Evolutionary conservation across 1,140 invertebrate species (phyloP).

Genomic region (Orussus abietinus): DNA sequence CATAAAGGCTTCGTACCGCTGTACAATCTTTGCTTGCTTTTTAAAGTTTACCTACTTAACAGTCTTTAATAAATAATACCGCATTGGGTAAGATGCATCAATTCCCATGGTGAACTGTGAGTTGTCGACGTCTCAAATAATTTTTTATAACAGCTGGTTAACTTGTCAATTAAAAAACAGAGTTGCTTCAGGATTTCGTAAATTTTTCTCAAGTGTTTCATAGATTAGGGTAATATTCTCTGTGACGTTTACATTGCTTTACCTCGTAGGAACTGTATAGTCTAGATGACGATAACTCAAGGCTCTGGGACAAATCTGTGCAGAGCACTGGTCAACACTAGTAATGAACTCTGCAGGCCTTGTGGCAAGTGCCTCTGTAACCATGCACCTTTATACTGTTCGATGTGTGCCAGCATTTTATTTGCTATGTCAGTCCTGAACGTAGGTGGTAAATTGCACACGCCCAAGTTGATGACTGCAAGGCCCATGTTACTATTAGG

Average conservation of each 20-base stretch:
- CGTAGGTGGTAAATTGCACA: constrained; percentile 60
- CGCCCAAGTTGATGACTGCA: constrained; percentile 62
- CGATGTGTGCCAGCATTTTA: constrained; percentile 59
- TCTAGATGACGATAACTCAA: no score
- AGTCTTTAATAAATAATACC: constrained; percentile 23
- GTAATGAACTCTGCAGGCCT: constrained; percentile 56
- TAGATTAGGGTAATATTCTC: constrained; percentile 9
- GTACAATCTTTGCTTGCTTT: no score
- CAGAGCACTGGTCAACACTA: constrained; percentile 55
- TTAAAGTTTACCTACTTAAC: no score
- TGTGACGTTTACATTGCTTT: constrained; percentile 11
- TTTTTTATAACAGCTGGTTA: no score
- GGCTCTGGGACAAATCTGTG: constrained; percentile 56
- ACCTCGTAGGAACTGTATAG: no score
- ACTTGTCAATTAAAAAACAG: no score
- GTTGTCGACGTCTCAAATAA: no score
- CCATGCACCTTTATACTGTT: constrained; percentile 60
- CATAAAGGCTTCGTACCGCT: no score
- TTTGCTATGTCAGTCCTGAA: constrained; percentile 66
- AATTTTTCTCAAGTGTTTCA: constrained; percentile 2
- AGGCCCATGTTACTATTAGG: constrained; percentile 61
- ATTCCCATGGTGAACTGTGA: no score
- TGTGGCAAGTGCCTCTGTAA: constrained; percentile 55
- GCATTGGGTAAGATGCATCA: neutral
- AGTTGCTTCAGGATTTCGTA: no score